Base-by-base conservation (phyloP, 2,113 vertebrate genomes). In the Martes martes region DNA sequence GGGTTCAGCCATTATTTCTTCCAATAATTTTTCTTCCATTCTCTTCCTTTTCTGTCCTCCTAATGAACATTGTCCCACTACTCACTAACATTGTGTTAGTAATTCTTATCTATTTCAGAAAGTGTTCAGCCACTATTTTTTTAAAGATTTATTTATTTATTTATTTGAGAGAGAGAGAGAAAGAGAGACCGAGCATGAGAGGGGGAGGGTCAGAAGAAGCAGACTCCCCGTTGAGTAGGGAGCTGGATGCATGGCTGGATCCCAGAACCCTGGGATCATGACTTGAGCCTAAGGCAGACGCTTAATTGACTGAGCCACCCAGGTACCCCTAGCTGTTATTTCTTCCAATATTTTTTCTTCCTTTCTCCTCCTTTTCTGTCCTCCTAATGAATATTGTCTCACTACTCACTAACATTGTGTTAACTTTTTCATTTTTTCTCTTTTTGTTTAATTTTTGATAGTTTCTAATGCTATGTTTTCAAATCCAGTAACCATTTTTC, bases 401-500 rank as follows among this genome's bases (percentile, higher is more conserved):
- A 86, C 23, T 90, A 36, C 21, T 95, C 73, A 84, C 6, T 83
- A 94, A 94, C 19, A 92, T 36, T 83, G 45, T 89, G 74, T 57
- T 96, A 69, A 96, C 87, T 82, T 85, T 78, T 78, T 82, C 23
- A 76, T 42, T 63, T 96, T 95, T 55, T 24, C 23, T 81, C 13
- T 45, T 26, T 69, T 21, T 36, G 39, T 79, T 92, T 84, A 93
- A 93, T 93, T 94, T 83, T 95, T 15, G 33, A 47, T 67, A 81
- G n/a, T 86, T 95, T 94, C 33, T 97, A 79, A 78, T 52, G 36
- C 50, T 93, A 50, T 90, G 4, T 73, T 28, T 92, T 95, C 28
- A 94, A 85, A 92, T 89, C 18, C 21, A 81, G 18, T 89, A 69
- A 92, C 42, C 6, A 39, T 85, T 78, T 92, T 36, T 45, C 78